Evolutionary conservation across 1,140 invertebrate genomes (phyloP).

Genomic region (Drosophila parvula): DNA sequence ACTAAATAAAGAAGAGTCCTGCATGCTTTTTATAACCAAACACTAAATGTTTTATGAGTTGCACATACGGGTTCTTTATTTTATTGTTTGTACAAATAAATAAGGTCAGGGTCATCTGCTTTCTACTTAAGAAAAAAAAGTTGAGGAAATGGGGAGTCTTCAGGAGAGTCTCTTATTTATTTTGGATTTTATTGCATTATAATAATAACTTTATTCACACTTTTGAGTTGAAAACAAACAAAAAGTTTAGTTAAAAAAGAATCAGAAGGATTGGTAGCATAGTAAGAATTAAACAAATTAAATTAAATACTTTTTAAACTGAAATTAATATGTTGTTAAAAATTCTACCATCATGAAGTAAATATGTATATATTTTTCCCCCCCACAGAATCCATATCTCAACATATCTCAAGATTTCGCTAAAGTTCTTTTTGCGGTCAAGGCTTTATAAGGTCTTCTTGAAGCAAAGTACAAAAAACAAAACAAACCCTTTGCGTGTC

Average conservation of each 20-base stretch:
- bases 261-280: neutral
- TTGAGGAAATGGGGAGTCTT: neutral
- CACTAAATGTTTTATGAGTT: slow-evolving; percentile 40
- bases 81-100: slow-evolving; percentile 19
- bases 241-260: too few relatives aligned
- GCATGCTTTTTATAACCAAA: slow-evolving; percentile 26
- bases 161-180: neutral
- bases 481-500: slow-evolving; percentile 33
- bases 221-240: neutral
- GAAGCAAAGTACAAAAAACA: neutral
- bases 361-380: neutral
- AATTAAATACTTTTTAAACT: neutral
- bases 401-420: neutral
- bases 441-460: neutral
- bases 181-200: too few relatives aligned
- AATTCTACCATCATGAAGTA: neutral
- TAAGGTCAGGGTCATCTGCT: slow-evolving; percentile 38
- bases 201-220: neutral
- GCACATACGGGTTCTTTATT: slow-evolving; percentile 19
- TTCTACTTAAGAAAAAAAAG: neutral
- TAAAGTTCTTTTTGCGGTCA: slow-evolving; percentile 18
- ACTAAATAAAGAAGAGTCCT: slow-evolving; percentile 25
- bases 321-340: neutral
- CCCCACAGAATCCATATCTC: neutral
- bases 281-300: too few relatives aligned